phyloP scores from a whole-genome alignment of 2,888 invertebrate species.

The Drosophila lacicola region DNA sequence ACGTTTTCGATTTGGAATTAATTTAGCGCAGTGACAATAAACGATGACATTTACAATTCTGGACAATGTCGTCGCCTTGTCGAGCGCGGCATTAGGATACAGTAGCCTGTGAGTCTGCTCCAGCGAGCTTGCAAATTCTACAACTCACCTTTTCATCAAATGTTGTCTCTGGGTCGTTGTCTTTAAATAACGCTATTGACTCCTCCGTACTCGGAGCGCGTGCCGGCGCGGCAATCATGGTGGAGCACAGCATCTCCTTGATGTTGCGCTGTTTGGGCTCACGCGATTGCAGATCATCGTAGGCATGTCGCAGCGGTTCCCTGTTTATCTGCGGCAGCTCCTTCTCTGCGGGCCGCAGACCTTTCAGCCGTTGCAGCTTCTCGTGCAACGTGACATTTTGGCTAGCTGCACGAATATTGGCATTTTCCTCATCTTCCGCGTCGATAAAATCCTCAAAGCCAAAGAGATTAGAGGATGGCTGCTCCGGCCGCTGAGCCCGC shows the following conservation, averaged over 20 bases:
- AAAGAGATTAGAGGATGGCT: slow-evolving; percentile 58
- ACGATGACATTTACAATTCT: not conserved
- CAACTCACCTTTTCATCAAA: slow-evolving; percentile 75
- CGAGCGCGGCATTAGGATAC: slow-evolving; percentile 26
- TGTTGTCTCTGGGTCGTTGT: slow-evolving; percentile 74
- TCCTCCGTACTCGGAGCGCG: slow-evolving; percentile 22
- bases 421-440: slow-evolving; percentile 25
- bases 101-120: too few relatives aligned
- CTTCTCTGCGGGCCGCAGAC: slow-evolving; percentile 59
- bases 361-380: slow-evolving; percentile 67
- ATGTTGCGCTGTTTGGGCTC: slow-evolving; percentile 65
- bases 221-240: slow-evolving; percentile 62
- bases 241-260: slow-evolving; percentile 81
- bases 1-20: slow-evolving; percentile 44
- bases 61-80: not conserved
- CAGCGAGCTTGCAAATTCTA: too few relatives aligned
- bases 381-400: slow-evolving; percentile 59
- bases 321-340: slow-evolving; percentile 46
- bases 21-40: slow-evolving; percentile 53
- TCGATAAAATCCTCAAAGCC: slow-evolving; percentile 80
- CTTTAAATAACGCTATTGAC: slow-evolving; percentile 72
- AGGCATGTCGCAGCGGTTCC: slow-evolving; percentile 39
- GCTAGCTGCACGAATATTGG: not conserved
- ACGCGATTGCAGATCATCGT: slow-evolving; percentile 43
- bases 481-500: not conserved